A percentile compares a stretch with the other conserved stretches of the same genome.
phyloP scores from a whole-genome alignment of 2,888 invertebrate genomes.

The Amphipyra berbera region DNA sequence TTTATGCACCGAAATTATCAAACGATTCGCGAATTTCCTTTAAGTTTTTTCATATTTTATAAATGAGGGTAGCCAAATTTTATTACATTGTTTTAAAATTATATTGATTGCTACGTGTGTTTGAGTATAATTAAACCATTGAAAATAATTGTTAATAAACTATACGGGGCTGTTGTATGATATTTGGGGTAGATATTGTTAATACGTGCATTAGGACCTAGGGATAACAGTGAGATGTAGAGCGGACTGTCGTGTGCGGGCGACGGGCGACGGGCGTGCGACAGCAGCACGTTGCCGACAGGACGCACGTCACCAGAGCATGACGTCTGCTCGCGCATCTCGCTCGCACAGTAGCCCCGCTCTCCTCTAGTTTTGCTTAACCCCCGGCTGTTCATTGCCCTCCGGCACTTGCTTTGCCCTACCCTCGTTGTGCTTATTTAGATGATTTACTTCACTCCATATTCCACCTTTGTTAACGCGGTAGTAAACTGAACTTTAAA shows the following conservation, averaged over 20 bases:
- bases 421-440: conserved; percentile 72
- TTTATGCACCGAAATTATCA: conserved; percentile 15
- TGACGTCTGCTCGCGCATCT: conserved; percentile 75
- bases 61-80: conserved; percentile 52
- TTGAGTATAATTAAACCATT: neutral
- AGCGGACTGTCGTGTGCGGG: conserved; percentile 37
- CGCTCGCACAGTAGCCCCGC: conserved; percentile 66
- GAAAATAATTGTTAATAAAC: conserved; percentile 10
- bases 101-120: conserved; percentile 2
- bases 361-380: conserved; percentile 65
- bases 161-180: conserved; percentile 8
- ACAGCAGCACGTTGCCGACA: conserved; percentile 70
- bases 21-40: conserved; percentile 11
- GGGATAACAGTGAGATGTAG: conserved; percentile 59
- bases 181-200: conserved; percentile 18
- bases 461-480: conserved; percentile 31
- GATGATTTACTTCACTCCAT: conserved; percentile 56
- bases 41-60: conserved; percentile 15
- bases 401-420: conserved; percentile 65
- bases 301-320: conserved; percentile 81
- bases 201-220: conserved; percentile 3
- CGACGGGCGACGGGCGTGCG: conserved; percentile 14
- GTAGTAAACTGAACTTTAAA: conserved; percentile 11
- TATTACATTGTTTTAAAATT: conserved; percentile 23
- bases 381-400: conserved; percentile 76